Conservation (phyloP, 92 coral and sea anemone species). For the Palythoa grandis region DNA sequence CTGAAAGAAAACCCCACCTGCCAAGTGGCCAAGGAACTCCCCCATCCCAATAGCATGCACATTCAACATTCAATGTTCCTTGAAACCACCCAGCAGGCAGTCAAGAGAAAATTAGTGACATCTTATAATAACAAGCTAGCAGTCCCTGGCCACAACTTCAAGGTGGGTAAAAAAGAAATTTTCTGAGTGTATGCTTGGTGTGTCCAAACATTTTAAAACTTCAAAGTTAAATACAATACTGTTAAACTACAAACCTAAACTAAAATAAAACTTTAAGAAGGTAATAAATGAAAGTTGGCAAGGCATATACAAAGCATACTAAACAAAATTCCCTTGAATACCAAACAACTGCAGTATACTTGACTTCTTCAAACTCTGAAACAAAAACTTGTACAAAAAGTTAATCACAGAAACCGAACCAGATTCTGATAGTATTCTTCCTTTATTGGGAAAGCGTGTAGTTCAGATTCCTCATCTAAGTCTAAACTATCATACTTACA, state of each 20-base stretch:
- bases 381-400: neutral
- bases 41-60: constrained; percentile 28
- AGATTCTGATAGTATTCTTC: constrained; percentile 19
- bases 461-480: constrained; percentile 24
- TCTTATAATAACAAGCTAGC: neutral
- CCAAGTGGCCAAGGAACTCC: constrained; percentile 39
- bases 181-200: neutral
- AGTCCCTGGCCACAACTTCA: constrained; percentile 30
- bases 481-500: constrained; percentile 24
- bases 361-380: constrained; percentile 2
- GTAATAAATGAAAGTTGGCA: neutral
- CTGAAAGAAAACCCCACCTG: constrained; percentile 31
- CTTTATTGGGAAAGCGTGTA: constrained; percentile 32
- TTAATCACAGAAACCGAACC: constrained; percentile 11
- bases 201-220: neutral
- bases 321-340: constrained; percentile 16
- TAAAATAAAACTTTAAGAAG: neutral
- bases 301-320: constrained; percentile 9
- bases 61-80: constrained; percentile 42
- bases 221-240: neutral
- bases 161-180: neutral
- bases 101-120: constrained; percentile 14
- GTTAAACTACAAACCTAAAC: neutral
- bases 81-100: constrained; percentile 38
- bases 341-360: constrained; percentile 41